phyloP scores from a whole-genome alignment of 53 echinoderm and acorn worm genomes.

The Crossaster papposus region DNA sequence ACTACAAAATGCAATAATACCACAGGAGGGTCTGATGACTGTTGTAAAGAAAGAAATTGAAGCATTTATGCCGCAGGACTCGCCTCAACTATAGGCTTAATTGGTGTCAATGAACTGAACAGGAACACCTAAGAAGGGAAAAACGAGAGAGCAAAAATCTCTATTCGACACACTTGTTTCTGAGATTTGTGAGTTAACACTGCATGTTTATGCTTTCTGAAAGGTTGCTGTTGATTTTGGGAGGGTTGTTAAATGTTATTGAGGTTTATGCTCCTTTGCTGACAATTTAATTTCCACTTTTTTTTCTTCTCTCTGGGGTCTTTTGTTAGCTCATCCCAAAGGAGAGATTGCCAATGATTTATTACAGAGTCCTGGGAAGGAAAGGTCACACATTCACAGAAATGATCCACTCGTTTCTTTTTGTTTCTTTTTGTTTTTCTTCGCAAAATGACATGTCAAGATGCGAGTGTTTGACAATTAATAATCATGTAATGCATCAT shows the following conservation, averaged over 20 bases:
- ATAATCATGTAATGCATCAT: no score
- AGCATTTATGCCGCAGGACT: not conserved
- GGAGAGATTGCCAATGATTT: not conserved
- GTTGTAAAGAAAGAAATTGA: not conserved
- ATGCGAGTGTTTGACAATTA: no score
- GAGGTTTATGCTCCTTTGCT: not conserved
- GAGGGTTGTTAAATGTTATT: not conserved
- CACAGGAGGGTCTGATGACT: not conserved
- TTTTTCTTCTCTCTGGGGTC: not conserved
- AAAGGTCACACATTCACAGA: not conserved
- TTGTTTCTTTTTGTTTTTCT: no score
- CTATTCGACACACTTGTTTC: no score
- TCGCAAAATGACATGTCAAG: no score
- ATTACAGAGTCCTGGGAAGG: not conserved
- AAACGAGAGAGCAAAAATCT: not conserved
- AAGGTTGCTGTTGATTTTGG: not conserved
- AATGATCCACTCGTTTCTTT: not conserved
- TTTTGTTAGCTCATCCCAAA: not conserved
- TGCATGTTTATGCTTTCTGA: not conserved
- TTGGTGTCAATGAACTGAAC: conserved; percentile 9
- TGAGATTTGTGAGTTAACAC: not conserved
- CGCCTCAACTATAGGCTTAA: not conserved
- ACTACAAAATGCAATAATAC: not conserved
- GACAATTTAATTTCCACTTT: not conserved
- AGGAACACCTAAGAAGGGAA: not conserved